Evolutionary conservation across 2,797 vertebrate genomes (phyloP).

Genomic region (Rhinichthys osculus): DNA sequence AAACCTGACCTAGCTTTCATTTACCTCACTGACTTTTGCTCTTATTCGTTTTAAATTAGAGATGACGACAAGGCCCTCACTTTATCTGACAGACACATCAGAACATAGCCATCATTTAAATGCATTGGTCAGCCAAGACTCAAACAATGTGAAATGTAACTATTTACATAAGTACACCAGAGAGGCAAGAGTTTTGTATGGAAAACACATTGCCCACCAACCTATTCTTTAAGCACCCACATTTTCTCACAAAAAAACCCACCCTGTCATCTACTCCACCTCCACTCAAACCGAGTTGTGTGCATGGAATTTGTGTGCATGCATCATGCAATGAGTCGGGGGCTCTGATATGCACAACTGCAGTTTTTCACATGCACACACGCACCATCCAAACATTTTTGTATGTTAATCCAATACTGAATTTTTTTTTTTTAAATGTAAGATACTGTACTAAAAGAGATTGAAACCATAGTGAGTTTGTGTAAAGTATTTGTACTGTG

Average conservation of each 20-base stretch:
- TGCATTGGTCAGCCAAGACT: not conserved
- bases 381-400: not conserved
- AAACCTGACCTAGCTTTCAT: slow-evolving; percentile 38
- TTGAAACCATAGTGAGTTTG: not conserved
- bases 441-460: not conserved
- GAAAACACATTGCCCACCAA: slow-evolving; percentile 36
- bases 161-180: not conserved
- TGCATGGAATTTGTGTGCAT: not conserved
- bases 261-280: not conserved
- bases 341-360: not conserved
- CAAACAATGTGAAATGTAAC: not conserved
- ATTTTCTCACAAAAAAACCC: slow-evolving; percentile 32
- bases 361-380: not conserved
- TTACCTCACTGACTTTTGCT: slow-evolving; percentile 1
- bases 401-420: not conserved
- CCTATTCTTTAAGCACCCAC: slow-evolving; percentile 23
- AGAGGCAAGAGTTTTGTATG: not conserved
- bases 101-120: not conserved
- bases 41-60: not conserved
- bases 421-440: not conserved
- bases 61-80: not conserved
- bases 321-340: not conserved
- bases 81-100: not conserved
- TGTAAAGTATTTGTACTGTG: not conserved
- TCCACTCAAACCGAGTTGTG: slow-evolving; percentile 8